phyloP scores from a whole-genome alignment of 2,797 vertebrate species.

The Acomys russatus region DNA sequence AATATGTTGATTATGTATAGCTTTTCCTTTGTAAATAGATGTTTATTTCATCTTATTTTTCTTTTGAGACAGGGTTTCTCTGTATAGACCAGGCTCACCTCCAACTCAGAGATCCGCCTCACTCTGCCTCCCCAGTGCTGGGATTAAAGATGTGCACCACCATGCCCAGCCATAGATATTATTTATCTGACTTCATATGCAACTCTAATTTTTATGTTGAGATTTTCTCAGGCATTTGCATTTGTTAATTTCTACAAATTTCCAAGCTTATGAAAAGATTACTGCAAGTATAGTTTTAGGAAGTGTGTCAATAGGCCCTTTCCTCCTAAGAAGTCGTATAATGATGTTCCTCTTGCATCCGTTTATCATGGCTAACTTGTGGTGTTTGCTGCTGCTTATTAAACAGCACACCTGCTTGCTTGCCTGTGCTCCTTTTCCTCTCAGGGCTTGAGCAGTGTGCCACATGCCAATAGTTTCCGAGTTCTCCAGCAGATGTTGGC shows the following conservation, averaged over 20 bases:
- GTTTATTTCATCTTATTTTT: background rate
- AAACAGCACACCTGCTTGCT: background rate
- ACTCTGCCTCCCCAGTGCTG: no score
- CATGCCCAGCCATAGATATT: no score
- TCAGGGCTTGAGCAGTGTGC: conserved; percentile 6
- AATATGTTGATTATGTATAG: background rate
- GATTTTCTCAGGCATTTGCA: background rate
- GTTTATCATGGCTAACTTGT: background rate
- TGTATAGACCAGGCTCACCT: no score
- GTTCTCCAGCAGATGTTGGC: background rate
- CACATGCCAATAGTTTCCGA: background rate
- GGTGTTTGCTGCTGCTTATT: background rate
- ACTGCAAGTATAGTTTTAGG: conserved; percentile 63
- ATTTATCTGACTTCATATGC: no score
- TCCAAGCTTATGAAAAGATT: conserved; percentile 5
- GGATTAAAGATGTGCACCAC: no score
- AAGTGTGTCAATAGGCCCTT: background rate
- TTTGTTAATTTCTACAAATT: conserved; percentile 31
- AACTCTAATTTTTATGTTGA: conserved; percentile 43
- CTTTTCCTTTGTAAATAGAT: background rate
- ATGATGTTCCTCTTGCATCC: background rate
- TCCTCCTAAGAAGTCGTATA: background rate
- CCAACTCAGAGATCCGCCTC: no score
- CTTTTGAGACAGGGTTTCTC: background rate
- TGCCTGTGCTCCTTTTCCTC: background rate